phyloP scores from a whole-genome alignment of 2,797 vertebrate species.

The Manis crassicaudata region DNA sequence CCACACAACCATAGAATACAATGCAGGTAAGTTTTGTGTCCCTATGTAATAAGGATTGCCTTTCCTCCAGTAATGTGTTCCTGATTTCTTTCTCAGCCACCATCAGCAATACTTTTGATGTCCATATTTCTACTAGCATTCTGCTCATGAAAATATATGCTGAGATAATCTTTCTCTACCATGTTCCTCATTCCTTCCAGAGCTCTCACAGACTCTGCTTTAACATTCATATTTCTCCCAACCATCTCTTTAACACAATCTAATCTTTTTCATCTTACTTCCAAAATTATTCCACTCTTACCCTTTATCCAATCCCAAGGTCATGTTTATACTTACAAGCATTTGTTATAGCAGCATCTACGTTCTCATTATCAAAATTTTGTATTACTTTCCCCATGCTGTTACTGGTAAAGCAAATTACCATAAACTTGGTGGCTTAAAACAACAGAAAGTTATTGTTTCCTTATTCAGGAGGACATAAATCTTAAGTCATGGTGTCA shows the following conservation, averaged over 20 bases:
- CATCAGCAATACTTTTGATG: too few species aligned
- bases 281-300: neutral
- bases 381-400: neutral
- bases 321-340: too few species aligned
- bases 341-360: neutral
- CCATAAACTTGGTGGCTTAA: neutral
- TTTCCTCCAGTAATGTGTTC: neutral
- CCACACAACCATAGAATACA: fast-evolving
- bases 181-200: neutral
- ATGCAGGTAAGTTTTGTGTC: neutral
- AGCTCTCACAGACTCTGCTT: neutral
- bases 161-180: neutral
- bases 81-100: too few species aligned
- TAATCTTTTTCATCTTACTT: neutral
- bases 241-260: neutral
- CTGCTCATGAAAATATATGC: neutral
- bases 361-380: neutral
- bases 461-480: neutral
- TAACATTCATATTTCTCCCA: neutral
- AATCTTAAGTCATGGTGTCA: neutral
- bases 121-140: neutral
- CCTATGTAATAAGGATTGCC: neutral
- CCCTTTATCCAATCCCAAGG: neutral
- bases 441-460: too few species aligned
- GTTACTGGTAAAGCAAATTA: neutral